phyloP scores from a whole-genome alignment of 1,140 invertebrate genomes.

The Drosophila obscura region DNA sequence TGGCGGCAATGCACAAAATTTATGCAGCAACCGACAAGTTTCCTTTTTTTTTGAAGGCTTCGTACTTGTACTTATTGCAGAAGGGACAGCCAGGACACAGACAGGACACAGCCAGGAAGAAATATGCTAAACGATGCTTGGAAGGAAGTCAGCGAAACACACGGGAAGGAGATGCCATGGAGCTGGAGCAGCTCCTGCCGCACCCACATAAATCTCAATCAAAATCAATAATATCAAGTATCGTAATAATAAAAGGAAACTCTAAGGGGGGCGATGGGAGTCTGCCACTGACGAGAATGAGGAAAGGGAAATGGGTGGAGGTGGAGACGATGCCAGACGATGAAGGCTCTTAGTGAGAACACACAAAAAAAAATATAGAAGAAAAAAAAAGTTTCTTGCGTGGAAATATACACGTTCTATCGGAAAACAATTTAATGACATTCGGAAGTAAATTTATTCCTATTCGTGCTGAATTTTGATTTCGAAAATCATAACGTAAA shows the following conservation, averaged over 20 bases:
- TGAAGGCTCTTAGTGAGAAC: constrained; percentile 33
- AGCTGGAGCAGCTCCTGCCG: neutral
- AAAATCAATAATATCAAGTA: constrained; percentile 82
- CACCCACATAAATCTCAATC: constrained; percentile 75
- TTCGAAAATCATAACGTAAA: constrained; percentile 83
- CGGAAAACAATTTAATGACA: constrained; percentile 84
- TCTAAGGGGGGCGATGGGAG: constrained; percentile 21
- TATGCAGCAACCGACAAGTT: constrained; percentile 48
- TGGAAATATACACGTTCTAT: constrained; percentile 82
- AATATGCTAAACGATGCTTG: constrained; percentile 62
- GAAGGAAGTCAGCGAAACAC: neutral
- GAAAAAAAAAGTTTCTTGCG: constrained; percentile 58
- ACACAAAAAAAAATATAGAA: constrained; percentile 9
- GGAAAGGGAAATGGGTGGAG: neutral
- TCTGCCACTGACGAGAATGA: constrained; percentile 25
- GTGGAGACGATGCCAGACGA: constrained; percentile 10
- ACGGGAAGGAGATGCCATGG: neutral
- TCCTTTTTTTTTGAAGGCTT: neutral
- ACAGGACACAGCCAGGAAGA: constrained; percentile 13
- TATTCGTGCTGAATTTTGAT: constrained; percentile 84
- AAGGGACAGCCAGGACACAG: neutral
- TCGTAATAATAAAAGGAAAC: constrained; percentile 74
- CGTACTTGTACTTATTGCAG: too few relatives aligned
- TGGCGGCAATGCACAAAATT: constrained; percentile 50
- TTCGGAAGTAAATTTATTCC: constrained; percentile 84